Evolutionary conservation across 2,797 vertebrate species (phyloP), one percentile per base, ranked within the genome.

Genomic region (Melanitta fusca): DNA sequence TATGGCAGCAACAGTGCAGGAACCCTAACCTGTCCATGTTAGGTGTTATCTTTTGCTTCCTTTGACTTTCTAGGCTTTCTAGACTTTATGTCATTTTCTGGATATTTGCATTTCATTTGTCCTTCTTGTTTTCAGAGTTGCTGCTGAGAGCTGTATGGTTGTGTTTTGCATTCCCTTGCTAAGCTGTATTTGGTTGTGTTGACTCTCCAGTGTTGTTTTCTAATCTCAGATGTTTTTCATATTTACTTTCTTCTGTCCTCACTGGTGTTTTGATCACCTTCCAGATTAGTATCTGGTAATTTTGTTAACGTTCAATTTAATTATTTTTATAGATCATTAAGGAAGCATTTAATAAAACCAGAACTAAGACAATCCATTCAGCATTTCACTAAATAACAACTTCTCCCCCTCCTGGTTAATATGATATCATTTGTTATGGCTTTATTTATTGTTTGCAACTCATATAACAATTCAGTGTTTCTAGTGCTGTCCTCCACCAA

Each of bases 321-420:
- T 75, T 85, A 4, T 83, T 92, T 91, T 85, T 69, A 45, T 78
- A 66, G 49, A 41, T 85, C 47, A 72, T 93, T 80, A 90, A 88
- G 32, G 66, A 91, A 91, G 58, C 32, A 78, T 47, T 95, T 88
- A 58, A 53, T 85, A 62, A 69, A 51, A 73, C 24, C 64, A 83
- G 73, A 92, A 88, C 21, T 66, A 93, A 88, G 12, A 81, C 83
- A 93, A 43, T 66, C 14, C 21, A 51, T 79, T 89, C 70, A 81
- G 41, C 10, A 34, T 86, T 94, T 95, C n/a, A 82, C 68, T 68
- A 75, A 93, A 68, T 73, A 89, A 56, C 47, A 75, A 51, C 30
- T 88, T 72, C 8, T n/a, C 39, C 43, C 11, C 11, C 73, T 68
- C 60, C 34, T 83, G 11, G 18, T 66, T 90, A 78, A 72, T 86